phyloP scores from a whole-genome alignment of 2,113 vertebrate genomes.

The Pluvialis apricaria region DNA sequence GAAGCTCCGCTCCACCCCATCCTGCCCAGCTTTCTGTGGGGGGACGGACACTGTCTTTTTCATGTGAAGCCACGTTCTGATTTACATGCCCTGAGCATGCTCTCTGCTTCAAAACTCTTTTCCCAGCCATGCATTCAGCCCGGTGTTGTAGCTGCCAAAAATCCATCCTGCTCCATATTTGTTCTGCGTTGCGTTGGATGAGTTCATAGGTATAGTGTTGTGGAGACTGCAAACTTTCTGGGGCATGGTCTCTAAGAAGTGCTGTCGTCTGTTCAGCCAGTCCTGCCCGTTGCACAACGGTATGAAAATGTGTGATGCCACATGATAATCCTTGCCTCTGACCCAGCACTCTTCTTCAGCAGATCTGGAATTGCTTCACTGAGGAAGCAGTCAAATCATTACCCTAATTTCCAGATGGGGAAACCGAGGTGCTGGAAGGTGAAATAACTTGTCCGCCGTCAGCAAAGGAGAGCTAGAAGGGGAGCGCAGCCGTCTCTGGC shows the following conservation, averaged over 20 bases:
- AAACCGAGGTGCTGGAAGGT: neutral
- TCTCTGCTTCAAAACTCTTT: neutral
- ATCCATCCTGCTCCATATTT: neutral
- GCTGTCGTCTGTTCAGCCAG: neutral
- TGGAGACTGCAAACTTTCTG: neutral
- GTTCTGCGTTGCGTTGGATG: neutral
- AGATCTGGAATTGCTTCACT: neutral
- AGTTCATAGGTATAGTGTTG: neutral
- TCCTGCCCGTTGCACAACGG: neutral
- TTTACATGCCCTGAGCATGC: neutral
- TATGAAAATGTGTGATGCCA: neutral
- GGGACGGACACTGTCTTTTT: neutral
- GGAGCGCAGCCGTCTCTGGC: neutral
- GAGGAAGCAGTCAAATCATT: constrained; percentile 1
- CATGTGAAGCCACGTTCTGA: neutral
- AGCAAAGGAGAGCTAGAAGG: neutral
- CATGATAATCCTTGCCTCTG: neutral
- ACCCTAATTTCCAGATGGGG: neutral
- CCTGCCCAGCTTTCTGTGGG: neutral
- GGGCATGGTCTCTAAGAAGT: neutral
- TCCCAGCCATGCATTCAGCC: neutral
- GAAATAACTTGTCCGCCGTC: neutral
- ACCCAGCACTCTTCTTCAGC: neutral
- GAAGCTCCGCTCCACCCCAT: neutral
- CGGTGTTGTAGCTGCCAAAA: neutral